Evolutionary conservation across 1,140 invertebrate genomes (phyloP).

Genomic region (Lysiphlebus fabarum): DNA sequence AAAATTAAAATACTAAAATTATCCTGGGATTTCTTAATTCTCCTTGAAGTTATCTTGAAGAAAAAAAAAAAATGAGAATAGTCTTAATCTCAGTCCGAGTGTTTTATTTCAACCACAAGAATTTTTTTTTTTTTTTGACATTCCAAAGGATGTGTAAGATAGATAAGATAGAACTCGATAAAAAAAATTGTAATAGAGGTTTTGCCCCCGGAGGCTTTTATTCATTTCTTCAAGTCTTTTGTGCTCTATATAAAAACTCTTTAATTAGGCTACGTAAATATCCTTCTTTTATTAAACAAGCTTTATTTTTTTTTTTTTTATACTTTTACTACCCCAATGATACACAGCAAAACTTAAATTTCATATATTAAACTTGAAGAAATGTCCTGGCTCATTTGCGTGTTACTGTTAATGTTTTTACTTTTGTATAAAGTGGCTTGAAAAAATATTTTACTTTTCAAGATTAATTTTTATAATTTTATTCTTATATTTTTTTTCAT

Average conservation of each 20-base stretch:
- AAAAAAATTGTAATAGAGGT: conserved; percentile 1
- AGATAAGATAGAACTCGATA: background rate
- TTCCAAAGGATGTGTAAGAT: background rate
- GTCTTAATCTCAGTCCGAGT: too few relatives aligned
- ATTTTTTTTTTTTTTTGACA: conserved; percentile 6
- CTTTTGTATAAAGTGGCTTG: background rate
- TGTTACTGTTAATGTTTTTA: conserved; percentile 15
- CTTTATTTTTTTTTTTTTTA: too few relatives aligned
- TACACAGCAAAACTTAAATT: conserved; percentile 6
- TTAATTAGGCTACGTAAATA: conserved; percentile 25
- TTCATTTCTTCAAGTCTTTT: conserved; percentile 17
- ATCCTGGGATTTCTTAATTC: conserved; percentile 18
- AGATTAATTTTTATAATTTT: too few relatives aligned
- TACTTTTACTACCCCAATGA: background rate
- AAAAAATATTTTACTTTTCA: too few relatives aligned
- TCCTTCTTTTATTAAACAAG: too few relatives aligned
- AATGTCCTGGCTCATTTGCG: conserved; percentile 9
- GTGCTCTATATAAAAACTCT: conserved; percentile 14
- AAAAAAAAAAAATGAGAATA: too few relatives aligned
- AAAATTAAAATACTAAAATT: conserved; percentile 15
- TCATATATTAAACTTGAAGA: conserved; percentile 9
- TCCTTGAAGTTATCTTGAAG: conserved; percentile 5
- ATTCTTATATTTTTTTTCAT: too few relatives aligned
- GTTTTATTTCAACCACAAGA: too few relatives aligned
- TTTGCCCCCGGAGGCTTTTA: conserved; percentile 6